These are phyloP conservation scores for Drosophila niveifrons DNA, from an alignment of 2,888 invertebrate species.

Conservation along the genomic window DNA sequence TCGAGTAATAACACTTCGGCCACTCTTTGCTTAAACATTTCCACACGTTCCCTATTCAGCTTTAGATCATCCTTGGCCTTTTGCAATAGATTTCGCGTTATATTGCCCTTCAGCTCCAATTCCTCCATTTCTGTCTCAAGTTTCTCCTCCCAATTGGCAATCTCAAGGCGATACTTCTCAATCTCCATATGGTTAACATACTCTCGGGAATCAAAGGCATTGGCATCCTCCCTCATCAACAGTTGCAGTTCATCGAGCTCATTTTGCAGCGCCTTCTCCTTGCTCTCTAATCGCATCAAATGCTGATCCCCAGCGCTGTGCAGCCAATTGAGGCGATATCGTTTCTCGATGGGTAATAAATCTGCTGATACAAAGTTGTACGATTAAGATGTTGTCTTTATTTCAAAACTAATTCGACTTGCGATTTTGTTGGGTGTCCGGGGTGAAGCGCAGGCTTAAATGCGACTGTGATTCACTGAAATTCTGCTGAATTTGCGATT, in stretches of 20 bases:
- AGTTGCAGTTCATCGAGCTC: conserved; percentile 19
- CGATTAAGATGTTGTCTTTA: no score
- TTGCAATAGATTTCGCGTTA: conserved; percentile 1
- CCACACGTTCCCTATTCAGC: conserved; percentile 36
- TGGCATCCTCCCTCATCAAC: not conserved
- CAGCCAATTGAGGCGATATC: conserved; percentile 60
- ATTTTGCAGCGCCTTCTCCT: conserved; percentile 15
- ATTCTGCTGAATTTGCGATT: no score
- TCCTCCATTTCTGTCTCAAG: conserved; percentile 53
- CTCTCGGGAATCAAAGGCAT: not conserved
- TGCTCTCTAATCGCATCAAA: conserved; percentile 9
- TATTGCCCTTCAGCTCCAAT: conserved; percentile 36
- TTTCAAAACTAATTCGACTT: not conserved
- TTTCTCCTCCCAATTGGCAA: conserved; percentile 45
- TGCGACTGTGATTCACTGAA: no score
- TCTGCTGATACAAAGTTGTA: conserved; percentile 16
- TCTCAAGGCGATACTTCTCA: not conserved
- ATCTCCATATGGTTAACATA: conserved; percentile 23
- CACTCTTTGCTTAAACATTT: conserved; percentile 41
- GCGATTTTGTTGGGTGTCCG: not conserved
- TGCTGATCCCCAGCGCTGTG: conserved; percentile 48
- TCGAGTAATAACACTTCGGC: conserved; percentile 14
- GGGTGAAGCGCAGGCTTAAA: no score
- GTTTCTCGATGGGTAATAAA: conserved; percentile 40
- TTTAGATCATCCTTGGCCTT: conserved; percentile 49